phyloP scores from a whole-genome alignment of 2,113 vertebrate genomes.

The Tichodroma muraria region DNA sequence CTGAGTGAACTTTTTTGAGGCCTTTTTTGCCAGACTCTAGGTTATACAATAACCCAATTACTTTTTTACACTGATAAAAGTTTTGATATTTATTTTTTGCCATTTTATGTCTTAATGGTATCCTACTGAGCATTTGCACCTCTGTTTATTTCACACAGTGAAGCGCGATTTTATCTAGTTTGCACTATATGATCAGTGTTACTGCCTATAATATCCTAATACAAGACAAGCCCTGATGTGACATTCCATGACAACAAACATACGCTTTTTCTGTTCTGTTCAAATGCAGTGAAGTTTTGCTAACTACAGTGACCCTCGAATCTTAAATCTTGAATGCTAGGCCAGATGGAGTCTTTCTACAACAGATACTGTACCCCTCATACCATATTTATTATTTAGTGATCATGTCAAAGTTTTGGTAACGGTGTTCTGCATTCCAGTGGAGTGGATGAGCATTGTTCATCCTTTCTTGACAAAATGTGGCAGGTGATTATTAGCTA shows the following conservation, averaged over 20 bases:
- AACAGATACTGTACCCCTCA: conserved; percentile 54
- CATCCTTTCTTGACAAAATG: conserved; percentile 44
- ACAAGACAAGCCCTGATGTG: conserved; percentile 75
- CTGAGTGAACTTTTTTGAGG: conserved; percentile 94
- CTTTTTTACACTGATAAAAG: conserved; percentile 99
- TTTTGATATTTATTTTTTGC: conserved; percentile 99
- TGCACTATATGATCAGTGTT: conserved; percentile 99
- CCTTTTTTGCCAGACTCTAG: conserved; percentile 99
- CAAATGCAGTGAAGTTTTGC: conserved; percentile 66
- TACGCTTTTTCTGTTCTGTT: conserved; percentile 62
- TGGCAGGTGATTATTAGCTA: conserved; percentile 45
- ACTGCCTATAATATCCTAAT: conserved; percentile 87
- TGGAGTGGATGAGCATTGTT: conserved; percentile 51
- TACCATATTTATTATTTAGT: conserved; percentile 47
- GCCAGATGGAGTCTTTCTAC: conserved; percentile 49
- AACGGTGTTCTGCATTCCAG: conserved; percentile 55
- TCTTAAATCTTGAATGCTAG: conserved; percentile 60
- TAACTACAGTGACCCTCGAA: conserved; percentile 56
- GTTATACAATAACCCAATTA: conserved; percentile 97
- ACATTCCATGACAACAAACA: conserved; percentile 73
- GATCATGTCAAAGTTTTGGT: conserved; percentile 45
- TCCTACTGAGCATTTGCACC: conserved; percentile 94
- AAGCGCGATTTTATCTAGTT: conserved; percentile 89
- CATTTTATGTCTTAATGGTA: conserved; percentile 99
- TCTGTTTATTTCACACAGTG: conserved; percentile 86